phyloP scores from a whole-genome alignment of 2,888 invertebrate genomes.

The Caprella mutica region DNA sequence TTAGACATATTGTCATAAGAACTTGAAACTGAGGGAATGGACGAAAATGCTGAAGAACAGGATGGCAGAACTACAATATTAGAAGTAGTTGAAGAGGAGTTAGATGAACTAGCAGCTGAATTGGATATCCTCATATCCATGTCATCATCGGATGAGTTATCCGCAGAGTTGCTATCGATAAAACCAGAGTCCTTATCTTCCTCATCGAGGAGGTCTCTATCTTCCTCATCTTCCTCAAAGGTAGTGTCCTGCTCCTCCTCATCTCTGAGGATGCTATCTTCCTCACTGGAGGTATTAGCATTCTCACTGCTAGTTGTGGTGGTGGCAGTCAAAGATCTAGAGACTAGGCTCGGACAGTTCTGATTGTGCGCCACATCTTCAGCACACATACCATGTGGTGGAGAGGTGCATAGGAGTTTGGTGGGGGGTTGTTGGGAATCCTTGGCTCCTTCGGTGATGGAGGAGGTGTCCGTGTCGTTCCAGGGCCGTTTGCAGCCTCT shows the following conservation, averaged over 20 bases:
- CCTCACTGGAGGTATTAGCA: slow-evolving; percentile 7
- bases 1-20: neutral
- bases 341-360: slow-evolving; percentile 21
- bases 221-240: slow-evolving; percentile 17
- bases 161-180: slow-evolving; percentile 32
- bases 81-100: neutral
- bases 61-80: neutral
- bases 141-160: slow-evolving; percentile 33
- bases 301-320: neutral
- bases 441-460: slow-evolving; percentile 16
- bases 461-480: slow-evolving; percentile 19
- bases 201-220: slow-evolving; percentile 30
- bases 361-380: slow-evolving; percentile 31
- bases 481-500: slow-evolving; percentile 30
- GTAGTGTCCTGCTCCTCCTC: slow-evolving; percentile 15
- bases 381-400: slow-evolving; percentile 32
- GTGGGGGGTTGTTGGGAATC: slow-evolving; percentile 21
- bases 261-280: slow-evolving; percentile 11
- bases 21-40: slow-evolving; percentile 2
- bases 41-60: slow-evolving; percentile 10
- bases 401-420: slow-evolving; percentile 32
- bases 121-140: slow-evolving; percentile 18
- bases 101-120: slow-evolving; percentile 5
- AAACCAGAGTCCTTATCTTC: slow-evolving; percentile 33
- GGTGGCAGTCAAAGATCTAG: slow-evolving; percentile 5